phyloP scores from a whole-genome alignment of 2,888 invertebrate genomes.

The Drosophila demipolita region DNA sequence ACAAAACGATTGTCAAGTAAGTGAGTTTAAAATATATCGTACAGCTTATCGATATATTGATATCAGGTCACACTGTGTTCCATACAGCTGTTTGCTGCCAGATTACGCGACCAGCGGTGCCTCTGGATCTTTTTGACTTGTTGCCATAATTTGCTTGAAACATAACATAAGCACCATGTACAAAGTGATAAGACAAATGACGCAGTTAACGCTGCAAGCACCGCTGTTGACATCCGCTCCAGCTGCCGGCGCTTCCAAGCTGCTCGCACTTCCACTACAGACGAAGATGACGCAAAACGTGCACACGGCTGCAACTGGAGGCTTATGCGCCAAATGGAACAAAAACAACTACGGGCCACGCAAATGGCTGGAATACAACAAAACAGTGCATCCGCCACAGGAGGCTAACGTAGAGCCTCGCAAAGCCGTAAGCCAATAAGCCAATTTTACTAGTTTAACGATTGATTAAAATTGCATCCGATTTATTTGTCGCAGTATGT shows the following conservation, averaged over 20 bases:
- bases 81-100: slow-evolving; percentile 52
- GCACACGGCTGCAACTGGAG: slow-evolving; percentile 74
- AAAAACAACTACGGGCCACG: slow-evolving; percentile 85
- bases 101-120: slow-evolving; percentile 64
- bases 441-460: background rate
- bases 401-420: slow-evolving; percentile 90
- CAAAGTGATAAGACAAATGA: slow-evolving; percentile 62
- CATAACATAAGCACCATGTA: slow-evolving; percentile 42
- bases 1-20: background rate
- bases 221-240: slow-evolving; percentile 28
- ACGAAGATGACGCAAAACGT: slow-evolving; percentile 48
- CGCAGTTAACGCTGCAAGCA: slow-evolving; percentile 58
- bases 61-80: background rate
- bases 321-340: slow-evolving; percentile 75
- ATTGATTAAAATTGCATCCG: background rate
- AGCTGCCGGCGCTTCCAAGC: slow-evolving; percentile 9
- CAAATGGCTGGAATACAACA: slow-evolving; percentile 89
- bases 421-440: slow-evolving; percentile 90
- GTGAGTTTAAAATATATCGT: background rate
- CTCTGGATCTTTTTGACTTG: slow-evolving; percentile 18
- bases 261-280: slow-evolving; percentile 19
- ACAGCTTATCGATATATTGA: slow-evolving; percentile 22
- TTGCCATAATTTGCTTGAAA: slow-evolving; percentile 13
- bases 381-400: slow-evolving; percentile 92
- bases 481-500: slow-evolving; percentile 89